Evolutionary conservation across 1,140 invertebrate genomes (phyloP), one percentile per base, ranked within the genome.

Genomic region (Procambarus virginalis): DNA sequence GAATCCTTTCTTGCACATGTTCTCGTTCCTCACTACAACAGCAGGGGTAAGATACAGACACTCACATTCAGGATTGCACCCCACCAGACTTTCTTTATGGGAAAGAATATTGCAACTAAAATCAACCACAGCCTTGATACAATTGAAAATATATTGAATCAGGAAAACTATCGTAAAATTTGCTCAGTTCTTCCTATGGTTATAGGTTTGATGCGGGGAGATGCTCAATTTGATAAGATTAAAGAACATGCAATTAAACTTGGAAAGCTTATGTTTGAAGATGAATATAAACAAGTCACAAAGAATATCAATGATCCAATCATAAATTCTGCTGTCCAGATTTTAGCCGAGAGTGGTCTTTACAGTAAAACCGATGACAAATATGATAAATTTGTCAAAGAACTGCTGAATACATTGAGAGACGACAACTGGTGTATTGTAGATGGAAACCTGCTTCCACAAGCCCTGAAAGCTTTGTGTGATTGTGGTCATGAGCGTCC

Each of bases 391-490:
- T 82, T 88, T 81, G 64, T 81, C 5, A 73, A 55, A 8, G 49
- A 81, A 9, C 20, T 88, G 45, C 12, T 88, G 49, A 8, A 58
- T 17, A 45, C 17, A 12, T n/a, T 88, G 10, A 20, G 2, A 58
- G 14, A 78, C 1, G 51, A 46, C 8, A 75, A 75, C 34, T 88
- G 86, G 86, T 48, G 17, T 70, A 75, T 88, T 51, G 9, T 88
- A n/a, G 78, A 88, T 82, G 86, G 86, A 45, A 88, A 88, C 45
- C n/a, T 88, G 64, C 48, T 73, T 9, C 86, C 86, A 75, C 58
- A 88, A 17, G 86, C 86, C 9, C 49, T 88, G 4, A 48, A 51
- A 55, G 64, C 86, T 73, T 48, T 88, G 10, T 88, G 79, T 81
- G 46, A 73, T 45, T 81, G 49, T 88, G 64, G 48, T 1, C 78